phyloP scores from a whole-genome alignment of 2,113 vertebrate genomes.

The Otus sunia region DNA sequence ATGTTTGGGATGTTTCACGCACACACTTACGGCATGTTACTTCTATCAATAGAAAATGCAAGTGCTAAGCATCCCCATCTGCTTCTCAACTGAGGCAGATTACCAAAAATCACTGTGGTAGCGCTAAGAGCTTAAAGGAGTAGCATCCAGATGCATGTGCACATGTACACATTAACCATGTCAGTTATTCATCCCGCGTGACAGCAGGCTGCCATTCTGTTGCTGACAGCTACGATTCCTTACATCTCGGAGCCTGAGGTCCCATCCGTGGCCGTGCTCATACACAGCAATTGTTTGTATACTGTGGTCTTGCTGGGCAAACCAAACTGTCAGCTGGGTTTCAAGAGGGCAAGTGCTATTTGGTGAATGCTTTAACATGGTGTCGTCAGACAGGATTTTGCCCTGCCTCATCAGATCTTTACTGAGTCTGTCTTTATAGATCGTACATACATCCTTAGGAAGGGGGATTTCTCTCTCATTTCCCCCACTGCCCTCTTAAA shows the following conservation, averaged over 20 bases:
- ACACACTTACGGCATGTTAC: background rate
- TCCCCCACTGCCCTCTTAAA: background rate
- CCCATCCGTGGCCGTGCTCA: fast-evolving
- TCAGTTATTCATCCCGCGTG: background rate
- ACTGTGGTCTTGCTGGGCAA: fast-evolving
- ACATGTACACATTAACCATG: background rate
- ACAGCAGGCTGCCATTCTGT: background rate
- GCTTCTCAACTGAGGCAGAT: background rate
- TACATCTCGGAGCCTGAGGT: background rate
- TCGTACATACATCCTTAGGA: background rate
- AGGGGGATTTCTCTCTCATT: background rate
- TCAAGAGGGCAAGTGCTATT: background rate
- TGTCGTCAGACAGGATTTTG: background rate
- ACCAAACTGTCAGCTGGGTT: background rate
- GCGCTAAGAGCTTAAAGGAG: background rate
- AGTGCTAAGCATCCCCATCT: background rate
- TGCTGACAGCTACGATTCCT: background rate
- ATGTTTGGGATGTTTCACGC: background rate
- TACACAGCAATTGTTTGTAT: background rate
- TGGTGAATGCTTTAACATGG: background rate
- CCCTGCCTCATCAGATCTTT: background rate
- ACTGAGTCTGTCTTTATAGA: background rate
- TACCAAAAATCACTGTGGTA: background rate
- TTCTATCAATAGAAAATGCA: background rate
- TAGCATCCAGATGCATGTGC: background rate